Conservation (phyloP, 2,797 vertebrate species). For the Alcedo quadribrachys region DNA sequence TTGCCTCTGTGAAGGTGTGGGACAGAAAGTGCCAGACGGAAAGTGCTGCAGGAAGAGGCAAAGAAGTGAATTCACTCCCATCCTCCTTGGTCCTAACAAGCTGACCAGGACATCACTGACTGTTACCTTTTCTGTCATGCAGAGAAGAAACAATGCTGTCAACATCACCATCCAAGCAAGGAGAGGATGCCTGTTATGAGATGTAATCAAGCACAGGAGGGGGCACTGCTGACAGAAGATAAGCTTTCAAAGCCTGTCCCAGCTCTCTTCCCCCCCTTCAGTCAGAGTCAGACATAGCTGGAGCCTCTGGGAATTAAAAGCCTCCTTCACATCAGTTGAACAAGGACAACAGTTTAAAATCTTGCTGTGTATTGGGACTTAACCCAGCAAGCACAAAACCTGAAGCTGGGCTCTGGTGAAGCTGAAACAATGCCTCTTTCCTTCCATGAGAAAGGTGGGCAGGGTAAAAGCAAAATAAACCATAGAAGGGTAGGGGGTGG, state of each 20-base stretch:
- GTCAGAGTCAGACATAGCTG: neutral
- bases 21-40: neutral
- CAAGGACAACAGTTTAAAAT: neutral
- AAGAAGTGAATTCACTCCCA: neutral
- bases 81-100: rapidly evolving
- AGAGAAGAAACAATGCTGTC: neutral
- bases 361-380: neutral
- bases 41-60: neutral
- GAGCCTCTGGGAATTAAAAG: conserved; percentile 24
- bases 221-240: neutral
- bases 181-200: neutral
- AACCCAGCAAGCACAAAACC: neutral
- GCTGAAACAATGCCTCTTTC: neutral
- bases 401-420: neutral
- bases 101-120: neutral
- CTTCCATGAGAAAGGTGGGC: neutral
- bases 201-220: neutral
- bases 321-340: neutral
- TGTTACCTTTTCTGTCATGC: neutral
- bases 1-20: neutral
- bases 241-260: conserved; percentile 10
- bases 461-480: neutral
- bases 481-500: too few relatives aligned
- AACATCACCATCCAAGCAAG: neutral
- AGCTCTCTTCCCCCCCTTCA: neutral